Base-by-base conservation (phyloP, 1,140 invertebrate species). In the Cyrtorhinus lividipennis region DNA sequence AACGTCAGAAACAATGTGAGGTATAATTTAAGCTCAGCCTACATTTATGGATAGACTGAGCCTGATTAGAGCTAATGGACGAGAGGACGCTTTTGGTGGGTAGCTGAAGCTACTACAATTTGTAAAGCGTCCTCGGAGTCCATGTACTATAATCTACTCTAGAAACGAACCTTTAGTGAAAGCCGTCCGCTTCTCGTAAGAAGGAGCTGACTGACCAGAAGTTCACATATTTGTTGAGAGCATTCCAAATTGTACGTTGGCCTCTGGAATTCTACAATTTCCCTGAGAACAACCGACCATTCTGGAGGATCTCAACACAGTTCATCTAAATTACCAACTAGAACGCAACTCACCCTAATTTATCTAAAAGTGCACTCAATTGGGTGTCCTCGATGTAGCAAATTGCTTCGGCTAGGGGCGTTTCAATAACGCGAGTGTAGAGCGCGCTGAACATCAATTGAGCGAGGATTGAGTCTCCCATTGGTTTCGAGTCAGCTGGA, bases 371-470 rank as follows among this genome's bases (percentile, higher is more conserved):
- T 59, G 80, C 77, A 0, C 82, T 84, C 63, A 88, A 84, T 66
- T 85, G 80, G 56, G 85, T 82, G 66, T 86, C 83, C 68, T 88
- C 85, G 26, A 68, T 23, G 87, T 81, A n/a, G 68, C 86, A 89
- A 12, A 89, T 75, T 0, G 83, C 81, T 72, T 90, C 87, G 0
- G 84, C 83, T 0, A 88, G 24, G 0, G 67, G 68, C 8, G 68
- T 65, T 59, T 69, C 64, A 1, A 72, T 65, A 23, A 75, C 67
- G 30, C 69, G 69, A 0, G 71, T 65, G 65, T 76, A 76, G 13
- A 77, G 64, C 1, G 73, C 71, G 20, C 70, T 66, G 25, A 68
- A 20, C 12, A 68, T 62, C 2, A 71, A n/a, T 72, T 90, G 87
- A 15, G 88, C 69, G 0, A 88, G 66, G 1, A 86, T 79, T 0